These are phyloP conservation scores for Charina bottae DNA, from an alignment of 2,113 vertebrate species.

Conservation along the genomic window DNA sequence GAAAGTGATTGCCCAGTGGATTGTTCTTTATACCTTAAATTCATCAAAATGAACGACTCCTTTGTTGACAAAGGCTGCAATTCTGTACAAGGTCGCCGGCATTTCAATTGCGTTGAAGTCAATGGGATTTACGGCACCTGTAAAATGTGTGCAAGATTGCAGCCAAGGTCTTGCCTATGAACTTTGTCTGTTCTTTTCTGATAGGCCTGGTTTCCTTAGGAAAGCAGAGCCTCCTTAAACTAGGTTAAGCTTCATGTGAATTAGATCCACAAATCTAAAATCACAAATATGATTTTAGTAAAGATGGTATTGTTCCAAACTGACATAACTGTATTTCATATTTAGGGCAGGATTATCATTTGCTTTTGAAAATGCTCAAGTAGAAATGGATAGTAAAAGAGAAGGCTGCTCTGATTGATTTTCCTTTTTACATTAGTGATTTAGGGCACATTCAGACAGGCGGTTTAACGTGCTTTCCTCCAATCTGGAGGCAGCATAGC, in stretches of 20 bases:
- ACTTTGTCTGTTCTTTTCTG: neutral
- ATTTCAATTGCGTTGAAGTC: constrained; percentile 6
- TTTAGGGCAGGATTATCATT: neutral
- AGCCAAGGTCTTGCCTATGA: constrained; percentile 2
- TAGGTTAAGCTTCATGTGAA: neutral
- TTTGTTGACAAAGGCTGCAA: neutral
- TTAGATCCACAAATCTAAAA: neutral
- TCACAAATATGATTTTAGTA: neutral
- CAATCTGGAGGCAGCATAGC: neutral
- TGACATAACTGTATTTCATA: neutral
- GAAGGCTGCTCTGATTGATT: neutral
- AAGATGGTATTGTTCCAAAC: neutral
- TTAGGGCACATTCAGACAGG: neutral
- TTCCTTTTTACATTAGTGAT: neutral
- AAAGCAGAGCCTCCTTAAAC: neutral
- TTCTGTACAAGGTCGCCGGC: neutral
- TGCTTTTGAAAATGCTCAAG: neutral
- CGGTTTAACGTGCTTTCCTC: neutral
- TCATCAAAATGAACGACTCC: neutral
- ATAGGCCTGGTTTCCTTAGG: neutral
- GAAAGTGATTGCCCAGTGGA: neutral
- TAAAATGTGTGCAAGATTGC: neutral
- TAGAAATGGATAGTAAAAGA: neutral
- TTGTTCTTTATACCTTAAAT: neutral
- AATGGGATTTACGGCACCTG: neutral